These are phyloP conservation scores for Mus spicilegus DNA, from an alignment of 2,113 vertebrate species.

Conservation along the genomic window DNA sequence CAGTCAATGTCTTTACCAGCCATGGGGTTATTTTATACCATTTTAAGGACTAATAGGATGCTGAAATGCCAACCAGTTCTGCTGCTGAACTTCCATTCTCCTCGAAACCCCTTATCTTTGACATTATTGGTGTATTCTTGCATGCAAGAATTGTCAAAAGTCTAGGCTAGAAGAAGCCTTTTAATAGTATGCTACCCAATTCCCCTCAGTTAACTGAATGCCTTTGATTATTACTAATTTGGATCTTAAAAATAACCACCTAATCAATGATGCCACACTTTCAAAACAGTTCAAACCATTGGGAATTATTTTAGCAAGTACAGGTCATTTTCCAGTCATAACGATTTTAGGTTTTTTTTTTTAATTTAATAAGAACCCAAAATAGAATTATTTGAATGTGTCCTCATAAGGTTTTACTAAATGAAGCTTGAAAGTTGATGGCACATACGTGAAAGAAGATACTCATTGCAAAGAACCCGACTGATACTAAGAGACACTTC, in stretches of 20 bases:
- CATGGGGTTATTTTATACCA: conserved; percentile 59
- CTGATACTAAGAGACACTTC: not conserved
- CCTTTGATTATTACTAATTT: conserved; percentile 49
- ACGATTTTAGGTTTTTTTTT: not conserved
- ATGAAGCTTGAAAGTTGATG: conserved; percentile 15
- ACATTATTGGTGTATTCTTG: not conserved
- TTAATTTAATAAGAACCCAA: not conserved
- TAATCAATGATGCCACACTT: conserved; percentile 57
- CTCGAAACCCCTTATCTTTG: not conserved
- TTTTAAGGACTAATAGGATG: not conserved
- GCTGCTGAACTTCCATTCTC: conserved; percentile 47
- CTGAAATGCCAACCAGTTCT: not conserved
- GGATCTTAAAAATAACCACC: conserved; percentile 51
- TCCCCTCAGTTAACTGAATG: conserved; percentile 25
- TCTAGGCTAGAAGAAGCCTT: not conserved
- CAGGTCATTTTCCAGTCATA: not conserved
- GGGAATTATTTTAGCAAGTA: conserved; percentile 45
- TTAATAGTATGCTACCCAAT: conserved; percentile 33
- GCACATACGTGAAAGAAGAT: not conserved
- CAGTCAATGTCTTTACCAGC: conserved; percentile 7
- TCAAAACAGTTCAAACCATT: conserved; percentile 33
- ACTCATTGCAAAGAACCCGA: not conserved
- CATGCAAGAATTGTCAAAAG: not conserved
- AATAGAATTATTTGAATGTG: conserved; percentile 17
- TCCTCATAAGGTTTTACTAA: conserved; percentile 22